phyloP scores from a whole-genome alignment of 2,888 invertebrate genomes.

The Blastobasis lacticolella region DNA sequence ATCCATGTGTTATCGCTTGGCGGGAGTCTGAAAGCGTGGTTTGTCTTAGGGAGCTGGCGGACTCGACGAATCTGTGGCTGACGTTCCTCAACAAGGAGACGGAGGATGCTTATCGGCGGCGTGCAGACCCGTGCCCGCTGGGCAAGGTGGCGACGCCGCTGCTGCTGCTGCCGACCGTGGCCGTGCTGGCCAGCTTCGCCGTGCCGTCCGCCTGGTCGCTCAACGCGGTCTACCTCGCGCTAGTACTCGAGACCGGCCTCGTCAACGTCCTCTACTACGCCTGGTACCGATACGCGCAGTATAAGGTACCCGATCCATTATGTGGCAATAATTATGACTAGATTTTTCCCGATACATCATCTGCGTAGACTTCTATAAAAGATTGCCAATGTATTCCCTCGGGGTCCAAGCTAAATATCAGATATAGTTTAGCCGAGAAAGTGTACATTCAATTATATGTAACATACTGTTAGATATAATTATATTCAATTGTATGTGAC shows the following conservation, averaged over 20 bases:
- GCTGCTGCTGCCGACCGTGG: constrained; percentile 56
- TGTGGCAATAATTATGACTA: no score
- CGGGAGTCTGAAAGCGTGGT: constrained; percentile 10
- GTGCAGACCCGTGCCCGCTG: constrained; percentile 49
- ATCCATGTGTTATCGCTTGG: constrained; percentile 3
- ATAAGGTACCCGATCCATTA: constrained; percentile 34
- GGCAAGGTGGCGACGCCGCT: constrained; percentile 55
- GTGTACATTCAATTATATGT: no score
- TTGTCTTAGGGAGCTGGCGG: constrained; percentile 52
- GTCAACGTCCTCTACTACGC: constrained; percentile 50
- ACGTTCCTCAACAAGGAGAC: constrained; percentile 49
- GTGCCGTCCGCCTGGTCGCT: constrained; percentile 47
- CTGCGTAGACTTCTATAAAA: no score
- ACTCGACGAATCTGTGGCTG: constrained; percentile 54
- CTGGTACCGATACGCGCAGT: constrained; percentile 43
- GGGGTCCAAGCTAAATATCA: no score
- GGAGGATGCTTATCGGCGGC: constrained; percentile 45
- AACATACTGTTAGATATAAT: no score
- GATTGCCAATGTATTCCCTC: no score
- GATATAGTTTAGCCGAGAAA: no score
- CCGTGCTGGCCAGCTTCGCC: constrained; percentile 46
- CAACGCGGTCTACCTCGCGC: constrained; percentile 47
- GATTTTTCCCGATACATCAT: no score
- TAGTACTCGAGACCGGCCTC: constrained; percentile 48
- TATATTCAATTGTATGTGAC: no score